Evolutionary conservation across 1,140 invertebrate genomes (phyloP).

Genomic region (Drosophila cardini): DNA sequence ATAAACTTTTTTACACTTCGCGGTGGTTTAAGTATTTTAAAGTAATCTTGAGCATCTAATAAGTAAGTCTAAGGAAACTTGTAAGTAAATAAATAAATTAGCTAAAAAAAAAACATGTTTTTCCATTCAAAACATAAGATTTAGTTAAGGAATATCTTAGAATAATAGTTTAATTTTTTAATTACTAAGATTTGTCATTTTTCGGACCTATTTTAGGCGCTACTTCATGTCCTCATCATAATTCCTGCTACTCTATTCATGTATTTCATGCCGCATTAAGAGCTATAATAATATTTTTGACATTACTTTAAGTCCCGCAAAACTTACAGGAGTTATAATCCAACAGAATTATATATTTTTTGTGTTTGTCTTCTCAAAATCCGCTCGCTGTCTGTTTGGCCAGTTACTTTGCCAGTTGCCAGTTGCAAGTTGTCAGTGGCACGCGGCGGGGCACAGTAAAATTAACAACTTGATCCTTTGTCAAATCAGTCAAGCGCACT

Average conservation of each 20-base stretch:
- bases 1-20: conserved; percentile 58
- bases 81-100: too few species aligned
- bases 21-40: conserved; percentile 10
- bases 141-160: too few species aligned
- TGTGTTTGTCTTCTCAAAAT: conserved; percentile 35
- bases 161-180: too few species aligned
- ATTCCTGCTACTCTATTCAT: too few species aligned
- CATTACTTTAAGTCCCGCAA: background rate
- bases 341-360: conserved; percentile 24
- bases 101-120: too few species aligned
- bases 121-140: too few species aligned
- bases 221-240: too few species aligned
- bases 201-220: too few species aligned
- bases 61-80: too few species aligned
- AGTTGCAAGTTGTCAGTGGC: conserved; percentile 53
- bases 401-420: conserved; percentile 42
- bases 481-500: conserved; percentile 74
- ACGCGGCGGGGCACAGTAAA: conserved; percentile 43
- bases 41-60: background rate
- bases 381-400: conserved; percentile 13
- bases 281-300: background rate
- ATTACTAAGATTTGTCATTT: too few species aligned
- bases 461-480: conserved; percentile 78
- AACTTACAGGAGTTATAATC: conserved; percentile 9
- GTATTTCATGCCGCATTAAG: background rate